Evolutionary conservation across 2,113 vertebrate species (phyloP).

Genomic region (Rafetus swinhoei): DNA sequence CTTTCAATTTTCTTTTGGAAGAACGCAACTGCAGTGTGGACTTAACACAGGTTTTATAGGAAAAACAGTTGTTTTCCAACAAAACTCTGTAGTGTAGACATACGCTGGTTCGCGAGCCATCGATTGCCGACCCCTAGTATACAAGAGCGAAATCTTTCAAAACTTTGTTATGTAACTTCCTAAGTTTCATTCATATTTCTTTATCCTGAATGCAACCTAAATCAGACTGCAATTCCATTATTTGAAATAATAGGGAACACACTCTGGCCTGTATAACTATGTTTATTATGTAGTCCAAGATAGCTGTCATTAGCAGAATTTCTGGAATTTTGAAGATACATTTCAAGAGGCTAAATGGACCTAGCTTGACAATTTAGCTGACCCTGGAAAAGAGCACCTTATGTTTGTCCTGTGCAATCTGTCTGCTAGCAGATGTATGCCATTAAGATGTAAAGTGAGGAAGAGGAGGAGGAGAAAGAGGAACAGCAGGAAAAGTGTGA

Average conservation of each 20-base stretch:
- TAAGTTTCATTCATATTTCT: not conserved
- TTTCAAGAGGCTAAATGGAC: conserved; percentile 72
- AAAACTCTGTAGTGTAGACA: too few relatives aligned
- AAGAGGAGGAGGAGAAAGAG: conserved; percentile 61
- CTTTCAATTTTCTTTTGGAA: too few relatives aligned
- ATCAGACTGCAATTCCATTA: rapidly evolving
- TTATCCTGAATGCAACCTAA: not conserved
- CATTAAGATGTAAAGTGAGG: conserved; percentile 73
- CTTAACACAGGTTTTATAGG: too few relatives aligned
- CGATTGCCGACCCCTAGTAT: too few relatives aligned
- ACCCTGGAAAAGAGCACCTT: conserved; percentile 75
- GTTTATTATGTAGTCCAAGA: conserved; percentile 71
- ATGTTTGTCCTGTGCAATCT: conserved; percentile 77
- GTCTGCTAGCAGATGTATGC: conserved; percentile 75
- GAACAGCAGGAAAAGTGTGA: conserved; percentile 69
- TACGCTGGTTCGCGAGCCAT: too few relatives aligned
- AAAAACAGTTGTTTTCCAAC: too few relatives aligned
- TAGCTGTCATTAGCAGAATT: conserved; percentile 70
- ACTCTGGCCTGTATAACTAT: conserved; percentile 1
- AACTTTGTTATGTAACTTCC: not conserved
- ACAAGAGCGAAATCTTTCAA: not conserved
- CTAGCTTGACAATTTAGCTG: conserved; percentile 74
- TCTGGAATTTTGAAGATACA: conserved; percentile 73
- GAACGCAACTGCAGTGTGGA: too few relatives aligned
- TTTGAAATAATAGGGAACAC: not conserved